Conservation (phyloP, 2,113 vertebrate genomes). For the Mugil cephalus region DNA sequence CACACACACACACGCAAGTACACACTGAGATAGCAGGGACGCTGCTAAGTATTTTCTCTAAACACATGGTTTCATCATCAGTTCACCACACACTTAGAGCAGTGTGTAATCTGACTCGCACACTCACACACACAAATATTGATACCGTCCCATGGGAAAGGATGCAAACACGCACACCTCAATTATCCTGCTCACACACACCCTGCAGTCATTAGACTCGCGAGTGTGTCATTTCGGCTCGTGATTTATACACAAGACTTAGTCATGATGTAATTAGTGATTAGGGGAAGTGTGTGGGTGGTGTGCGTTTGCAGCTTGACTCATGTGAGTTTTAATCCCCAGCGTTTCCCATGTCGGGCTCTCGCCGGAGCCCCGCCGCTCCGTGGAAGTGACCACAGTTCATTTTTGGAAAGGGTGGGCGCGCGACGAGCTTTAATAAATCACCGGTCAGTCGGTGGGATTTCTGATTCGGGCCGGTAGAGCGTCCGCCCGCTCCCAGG, state of each 20-base stretch:
- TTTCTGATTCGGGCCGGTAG: too few relatives aligned
- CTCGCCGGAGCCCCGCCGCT: conserved; percentile 6
- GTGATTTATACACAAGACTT: conserved; percentile 70
- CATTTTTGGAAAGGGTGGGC: conserved; percentile 24
- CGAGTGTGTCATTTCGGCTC: conserved; percentile 69
- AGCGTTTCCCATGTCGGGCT: conserved; percentile 58
- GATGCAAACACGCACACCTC: conserved; percentile 66
- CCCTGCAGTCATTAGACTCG: conserved; percentile 68
- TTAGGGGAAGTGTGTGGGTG: conserved; percentile 75
- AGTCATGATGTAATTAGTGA: conserved; percentile 78
- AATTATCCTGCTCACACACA: conserved; percentile 70
- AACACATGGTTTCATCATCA: conserved; percentile 60
- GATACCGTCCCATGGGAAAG: conserved; percentile 69
- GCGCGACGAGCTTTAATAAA: conserved; percentile 1
- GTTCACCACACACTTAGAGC: conserved; percentile 48
- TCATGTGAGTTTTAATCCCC: conserved; percentile 65
- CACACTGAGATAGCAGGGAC: conserved; percentile 20
- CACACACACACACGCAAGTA: conserved; percentile 23
- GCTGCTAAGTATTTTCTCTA: conserved; percentile 44
- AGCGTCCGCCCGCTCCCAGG: conserved; percentile 6
- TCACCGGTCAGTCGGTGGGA: conserved; percentile 7
- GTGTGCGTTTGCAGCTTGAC: conserved; percentile 57
- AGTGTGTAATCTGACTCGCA: conserved; percentile 49
- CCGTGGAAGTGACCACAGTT: conserved; percentile 6
- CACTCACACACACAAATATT: conserved; percentile 37